Conservation (phyloP, 2,888 invertebrate genomes). For the Rhagophthalmus giganteus region DNA sequence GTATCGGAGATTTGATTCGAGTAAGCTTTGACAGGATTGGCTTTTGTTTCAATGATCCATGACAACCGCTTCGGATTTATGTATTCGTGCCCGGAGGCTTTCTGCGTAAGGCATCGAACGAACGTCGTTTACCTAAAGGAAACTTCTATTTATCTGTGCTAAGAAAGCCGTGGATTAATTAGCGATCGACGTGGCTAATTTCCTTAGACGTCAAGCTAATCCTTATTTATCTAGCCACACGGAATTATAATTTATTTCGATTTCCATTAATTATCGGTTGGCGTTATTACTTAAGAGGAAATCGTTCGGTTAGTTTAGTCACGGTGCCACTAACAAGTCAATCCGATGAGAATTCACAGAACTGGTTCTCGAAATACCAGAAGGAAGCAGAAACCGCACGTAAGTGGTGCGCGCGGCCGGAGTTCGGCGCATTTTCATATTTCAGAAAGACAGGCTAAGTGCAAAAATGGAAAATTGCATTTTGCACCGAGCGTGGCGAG, state of each 20-base stretch:
- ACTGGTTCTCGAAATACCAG: constrained; percentile 10
- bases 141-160: constrained; percentile 7
- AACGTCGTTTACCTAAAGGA: constrained; percentile 8
- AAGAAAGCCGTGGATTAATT: constrained; percentile 3
- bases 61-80: constrained; percentile 50
- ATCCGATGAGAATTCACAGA: constrained; percentile 10
- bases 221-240: constrained; percentile 7
- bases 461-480: constrained; percentile 12
- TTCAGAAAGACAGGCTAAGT: constrained; percentile 10
- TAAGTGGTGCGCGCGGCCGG: not conserved
- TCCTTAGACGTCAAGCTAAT: constrained; percentile 1
- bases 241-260: constrained; percentile 1
- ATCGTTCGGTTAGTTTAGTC: constrained; percentile 5
- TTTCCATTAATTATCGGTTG: constrained; percentile 6
- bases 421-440: constrained; percentile 6
- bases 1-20: constrained; percentile 50
- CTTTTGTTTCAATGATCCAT: constrained; percentile 52
- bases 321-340: constrained; percentile 14
- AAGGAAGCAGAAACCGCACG: not conserved
- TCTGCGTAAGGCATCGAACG: constrained; percentile 13
- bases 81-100: constrained; percentile 26
- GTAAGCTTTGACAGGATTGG: constrained; percentile 49
- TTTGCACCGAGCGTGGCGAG: constrained; percentile 6
- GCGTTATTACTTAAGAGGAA: constrained; percentile 6
- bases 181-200: not conserved